Base-by-base conservation (phyloP, 2,797 vertebrate species). In the Notolabrus celidotus region DNA sequence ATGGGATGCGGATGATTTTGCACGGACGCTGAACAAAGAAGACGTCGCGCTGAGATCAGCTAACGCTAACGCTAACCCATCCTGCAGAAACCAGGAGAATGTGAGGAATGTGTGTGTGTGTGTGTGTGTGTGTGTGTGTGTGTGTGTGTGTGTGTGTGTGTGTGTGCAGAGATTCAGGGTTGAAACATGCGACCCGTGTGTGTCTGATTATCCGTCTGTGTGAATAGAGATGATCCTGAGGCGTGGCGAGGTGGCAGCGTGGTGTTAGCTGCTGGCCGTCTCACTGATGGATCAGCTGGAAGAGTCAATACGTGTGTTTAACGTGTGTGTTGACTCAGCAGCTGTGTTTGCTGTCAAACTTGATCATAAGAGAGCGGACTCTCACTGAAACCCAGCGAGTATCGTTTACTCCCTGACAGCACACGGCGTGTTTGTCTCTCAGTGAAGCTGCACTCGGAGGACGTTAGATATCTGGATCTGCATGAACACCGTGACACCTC, bases 321-420 rank as follows among this genome's bases (percentile, higher is more conserved):
- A 76, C 4, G 69, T 22, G 0, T 0, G 1, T 80, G 59, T 80
- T 83, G 72, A 83, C 75, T 83, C 75, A 54, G 75, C 61, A 71
- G 31, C 56, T 53, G 51, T 74, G 67, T 82, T 75, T 72, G 76
- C 80, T 41, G 66, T 79, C 69, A 71, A 17, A 77, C 81, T 47
- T 19, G 58, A 67, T 70, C 68, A 64, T 58, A 65, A 52, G 36
- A 34, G 47, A 62, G 51, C 0, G 2, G 20, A 59, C 49, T 52
- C 38, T 52, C 60, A 52, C 66, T 43, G 69, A 77, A 79, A 66
- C 75, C 58, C 25, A 45, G 27, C 2, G 45, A 3, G 54, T 50
- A 12, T 60, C 2, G 36, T 27, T 20, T 10, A 27, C 43, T 33
- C 17, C 19, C 14, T 17, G 1, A 27, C 16, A 14, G 5, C 4